Evolutionary conservation across 2,888 invertebrate species (phyloP).

Genomic region (Trachelus stipa): DNA sequence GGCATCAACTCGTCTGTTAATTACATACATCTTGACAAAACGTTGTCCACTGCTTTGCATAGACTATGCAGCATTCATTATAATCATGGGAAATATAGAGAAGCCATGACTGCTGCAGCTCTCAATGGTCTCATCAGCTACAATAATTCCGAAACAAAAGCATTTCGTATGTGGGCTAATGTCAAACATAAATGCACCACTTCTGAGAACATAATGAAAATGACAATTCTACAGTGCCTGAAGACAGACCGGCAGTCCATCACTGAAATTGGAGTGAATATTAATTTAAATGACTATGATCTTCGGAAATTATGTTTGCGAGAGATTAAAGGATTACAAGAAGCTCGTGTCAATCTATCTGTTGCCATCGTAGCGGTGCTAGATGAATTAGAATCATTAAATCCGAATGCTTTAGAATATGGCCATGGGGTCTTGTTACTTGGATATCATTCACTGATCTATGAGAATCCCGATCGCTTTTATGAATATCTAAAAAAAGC

Average conservation of each 20-base stretch:
- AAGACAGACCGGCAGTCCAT: slow-evolving; percentile 34
- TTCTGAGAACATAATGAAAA: slow-evolving; percentile 24
- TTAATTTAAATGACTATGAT: slow-evolving; percentile 45
- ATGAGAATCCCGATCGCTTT: slow-evolving; percentile 30
- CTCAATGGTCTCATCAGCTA: slow-evolving; percentile 50
- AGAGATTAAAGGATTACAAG: slow-evolving; percentile 47
- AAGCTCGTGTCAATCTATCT: slow-evolving; percentile 41
- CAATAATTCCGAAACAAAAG: slow-evolving; percentile 41
- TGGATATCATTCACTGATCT: slow-evolving; percentile 46
- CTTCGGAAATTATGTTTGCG: slow-evolving; percentile 43
- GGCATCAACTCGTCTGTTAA: slow-evolving; percentile 29
- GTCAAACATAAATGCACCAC: slow-evolving; percentile 46
- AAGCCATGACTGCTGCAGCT: slow-evolving; percentile 50
- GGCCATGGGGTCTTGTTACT: slow-evolving; percentile 47
- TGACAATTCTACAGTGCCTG: slow-evolving; percentile 47
- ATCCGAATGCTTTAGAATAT: slow-evolving; percentile 35
- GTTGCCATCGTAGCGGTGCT: slow-evolving; percentile 42
- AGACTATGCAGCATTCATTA: slow-evolving; percentile 14
- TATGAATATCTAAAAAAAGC: slow-evolving; percentile 37
- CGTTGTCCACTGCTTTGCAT: slow-evolving; percentile 9
- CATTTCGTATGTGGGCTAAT: slow-evolving; percentile 52
- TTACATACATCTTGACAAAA: slow-evolving; percentile 18
- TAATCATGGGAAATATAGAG: slow-evolving; percentile 37
- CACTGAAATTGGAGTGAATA: slow-evolving; percentile 40
- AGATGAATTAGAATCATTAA: slow-evolving; percentile 40